Evolutionary conservation across 2,113 vertebrate genomes (phyloP).

Genomic region (Tachuris rubrigastra): DNA sequence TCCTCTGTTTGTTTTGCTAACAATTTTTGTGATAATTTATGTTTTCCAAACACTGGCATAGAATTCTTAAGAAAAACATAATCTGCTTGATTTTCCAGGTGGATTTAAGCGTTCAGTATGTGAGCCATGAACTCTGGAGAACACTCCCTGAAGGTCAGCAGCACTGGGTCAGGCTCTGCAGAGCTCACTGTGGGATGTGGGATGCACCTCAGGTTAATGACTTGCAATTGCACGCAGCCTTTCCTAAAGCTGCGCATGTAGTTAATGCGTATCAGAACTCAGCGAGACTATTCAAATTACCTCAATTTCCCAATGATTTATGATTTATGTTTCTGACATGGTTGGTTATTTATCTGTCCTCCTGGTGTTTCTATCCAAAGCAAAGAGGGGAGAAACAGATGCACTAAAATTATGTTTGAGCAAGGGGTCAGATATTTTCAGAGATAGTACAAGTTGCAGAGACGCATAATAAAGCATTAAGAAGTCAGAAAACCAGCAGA

Average conservation of each 20-base stretch:
- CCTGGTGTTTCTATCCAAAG: neutral
- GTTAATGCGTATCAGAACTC: constrained; percentile 18
- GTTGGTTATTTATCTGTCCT: constrained; percentile 25
- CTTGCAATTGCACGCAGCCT: neutral
- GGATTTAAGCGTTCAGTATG: neutral
- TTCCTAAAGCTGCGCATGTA: neutral
- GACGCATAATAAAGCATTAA: neutral
- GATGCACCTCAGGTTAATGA: constrained; percentile 48
- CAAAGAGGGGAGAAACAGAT: constrained; percentile 26
- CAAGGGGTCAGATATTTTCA: neutral
- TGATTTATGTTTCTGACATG: constrained; percentile 7
- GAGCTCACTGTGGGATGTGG: neutral
- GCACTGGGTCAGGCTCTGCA: neutral
- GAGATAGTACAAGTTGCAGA: neutral
- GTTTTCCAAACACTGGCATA: constrained; percentile 16
- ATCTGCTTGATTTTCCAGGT: constrained; percentile 33
- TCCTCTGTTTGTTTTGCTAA: constrained; percentile 39
- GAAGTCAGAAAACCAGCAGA: neutral
- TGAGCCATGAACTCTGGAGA: constrained; percentile 51
- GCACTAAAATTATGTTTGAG: neutral
- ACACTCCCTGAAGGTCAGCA: constrained; percentile 23
- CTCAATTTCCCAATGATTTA: constrained; percentile 46
- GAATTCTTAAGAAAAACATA: constrained; percentile 45
- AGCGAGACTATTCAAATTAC: constrained; percentile 30
- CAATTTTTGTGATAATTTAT: constrained; percentile 43